Evolutionary conservation across 2,888 invertebrate genomes (phyloP).

Genomic region (Drosophila phalerata): DNA sequence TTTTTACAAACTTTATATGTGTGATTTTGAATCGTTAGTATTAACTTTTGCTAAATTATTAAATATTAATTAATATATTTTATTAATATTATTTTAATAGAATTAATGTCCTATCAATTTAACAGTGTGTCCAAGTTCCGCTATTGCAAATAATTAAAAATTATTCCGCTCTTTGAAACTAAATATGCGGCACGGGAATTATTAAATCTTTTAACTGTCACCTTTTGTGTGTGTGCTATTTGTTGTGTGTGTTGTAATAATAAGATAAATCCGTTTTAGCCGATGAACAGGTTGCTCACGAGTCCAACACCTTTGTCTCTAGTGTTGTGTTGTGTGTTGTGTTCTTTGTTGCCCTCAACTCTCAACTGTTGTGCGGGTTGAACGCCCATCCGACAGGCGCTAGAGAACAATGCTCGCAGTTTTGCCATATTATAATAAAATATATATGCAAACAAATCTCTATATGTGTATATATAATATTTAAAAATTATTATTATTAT

Average conservation of each 20-base stretch:
- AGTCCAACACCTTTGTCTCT: slow-evolving; percentile 41
- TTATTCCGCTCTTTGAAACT: slow-evolving; percentile 55
- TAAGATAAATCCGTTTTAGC: slow-evolving; percentile 74
- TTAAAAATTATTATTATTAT: slow-evolving; percentile 44
- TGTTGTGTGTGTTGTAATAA: slow-evolving; percentile 66
- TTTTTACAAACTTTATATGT: too few relatives aligned
- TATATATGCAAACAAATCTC: slow-evolving; percentile 8
- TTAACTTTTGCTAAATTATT: too few relatives aligned
- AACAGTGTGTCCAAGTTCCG: slow-evolving; percentile 28
- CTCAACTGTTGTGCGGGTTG: slow-evolving; percentile 69
- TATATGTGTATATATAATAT: slow-evolving; percentile 49
- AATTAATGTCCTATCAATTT: neutral
- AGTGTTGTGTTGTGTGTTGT: slow-evolving; percentile 40
- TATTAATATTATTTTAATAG: neutral
- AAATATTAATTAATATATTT: neutral
- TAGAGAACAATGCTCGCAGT: slow-evolving; percentile 69
- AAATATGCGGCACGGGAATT: slow-evolving; percentile 71
- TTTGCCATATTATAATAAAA: slow-evolving; percentile 51
- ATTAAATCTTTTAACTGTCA: slow-evolving; percentile 74
- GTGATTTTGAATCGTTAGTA: too few relatives aligned
- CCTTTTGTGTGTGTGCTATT: slow-evolving; percentile 49
- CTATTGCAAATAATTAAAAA: neutral
- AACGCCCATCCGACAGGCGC: slow-evolving; percentile 76
- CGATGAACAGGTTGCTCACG: slow-evolving; percentile 69
- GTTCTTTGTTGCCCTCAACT: neutral